A percentile compares a stretch with the other conserved stretches of the same genome.
Evolutionary conservation across 1,140 invertebrate species (phyloP).

Genomic region (Eriocheir sinensis): DNA sequence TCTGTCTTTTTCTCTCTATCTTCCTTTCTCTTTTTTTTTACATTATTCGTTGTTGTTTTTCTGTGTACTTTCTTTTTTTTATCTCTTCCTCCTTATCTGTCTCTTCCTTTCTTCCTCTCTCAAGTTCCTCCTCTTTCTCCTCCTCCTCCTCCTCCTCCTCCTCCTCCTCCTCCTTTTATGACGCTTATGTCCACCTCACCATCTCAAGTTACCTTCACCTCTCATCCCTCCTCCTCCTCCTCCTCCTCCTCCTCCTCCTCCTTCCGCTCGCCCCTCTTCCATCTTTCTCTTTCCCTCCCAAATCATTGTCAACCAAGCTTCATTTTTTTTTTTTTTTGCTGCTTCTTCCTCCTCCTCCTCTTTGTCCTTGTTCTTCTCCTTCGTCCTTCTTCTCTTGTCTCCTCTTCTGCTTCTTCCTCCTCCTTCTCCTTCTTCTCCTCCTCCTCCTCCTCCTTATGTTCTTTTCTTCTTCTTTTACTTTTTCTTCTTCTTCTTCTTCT

Average conservation of each 20-base stretch:
- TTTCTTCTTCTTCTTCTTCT: neutral
- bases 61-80: neutral
- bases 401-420: neutral
- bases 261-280: neutral
- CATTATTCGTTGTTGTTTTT: neutral
- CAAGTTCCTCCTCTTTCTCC: neutral
- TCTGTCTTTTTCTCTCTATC: neutral
- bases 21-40: neutral
- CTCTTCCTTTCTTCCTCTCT: slow-evolving; percentile 37
- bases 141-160: neutral
- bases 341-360: neutral
- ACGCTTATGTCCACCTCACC: too few relatives aligned
- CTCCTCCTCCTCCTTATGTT: neutral
- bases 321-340: neutral
- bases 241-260: slow-evolving; percentile 10
- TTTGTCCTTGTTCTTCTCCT: too few relatives aligned
- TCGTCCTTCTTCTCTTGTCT: neutral
- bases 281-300: neutral
- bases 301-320: neutral
- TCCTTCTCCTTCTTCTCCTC: neutral
- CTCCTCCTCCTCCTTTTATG: neutral
- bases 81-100: neutral
- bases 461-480: neutral
- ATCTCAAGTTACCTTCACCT: neutral
- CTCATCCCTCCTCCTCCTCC: neutral